phyloP scores from a whole-genome alignment of 1,140 invertebrate species.

The Ctenoplectra terminalis region DNA sequence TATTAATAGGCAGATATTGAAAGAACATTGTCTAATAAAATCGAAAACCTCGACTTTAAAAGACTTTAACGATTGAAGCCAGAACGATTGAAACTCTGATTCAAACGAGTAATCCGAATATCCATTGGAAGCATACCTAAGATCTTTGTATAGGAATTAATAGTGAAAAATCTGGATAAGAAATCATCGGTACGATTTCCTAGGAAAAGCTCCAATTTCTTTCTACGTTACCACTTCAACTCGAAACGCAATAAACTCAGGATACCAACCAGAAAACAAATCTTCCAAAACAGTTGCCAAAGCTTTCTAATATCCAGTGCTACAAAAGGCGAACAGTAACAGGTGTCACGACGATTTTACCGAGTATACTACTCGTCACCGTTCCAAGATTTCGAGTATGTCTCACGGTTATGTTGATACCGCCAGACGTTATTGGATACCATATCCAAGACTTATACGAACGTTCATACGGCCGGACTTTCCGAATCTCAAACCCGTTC shows the following conservation, averaged over 20 bases:
- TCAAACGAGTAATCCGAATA: too few relatives aligned
- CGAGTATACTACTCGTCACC: neutral
- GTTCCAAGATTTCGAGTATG: neutral
- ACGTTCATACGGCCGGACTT: neutral
- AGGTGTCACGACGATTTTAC: slow-evolving; percentile 13
- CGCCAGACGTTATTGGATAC: slow-evolving; percentile 1
- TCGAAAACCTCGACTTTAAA: too few relatives aligned
- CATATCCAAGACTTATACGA: neutral
- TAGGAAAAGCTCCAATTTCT: too few relatives aligned
- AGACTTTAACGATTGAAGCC: too few relatives aligned
- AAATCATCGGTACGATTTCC: too few relatives aligned
- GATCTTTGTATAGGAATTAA: too few relatives aligned
- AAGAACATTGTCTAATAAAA: too few relatives aligned
- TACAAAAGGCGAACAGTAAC: neutral
- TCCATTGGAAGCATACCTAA: too few relatives aligned
- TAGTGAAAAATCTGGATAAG: too few relatives aligned
- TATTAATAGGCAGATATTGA: too few relatives aligned
- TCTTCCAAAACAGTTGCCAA: neutral
- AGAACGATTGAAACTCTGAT: too few relatives aligned
- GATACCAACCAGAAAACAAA: neutral
- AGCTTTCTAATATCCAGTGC: neutral
- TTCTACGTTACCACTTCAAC: too few relatives aligned
- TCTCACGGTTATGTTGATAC: neutral
- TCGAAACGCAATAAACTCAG: neutral
- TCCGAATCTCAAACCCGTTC: neutral